Evolutionary conservation across 2,113 vertebrate genomes (phyloP), one percentile per base, ranked within the genome.

Genomic region (Cynocephalus volans): DNA sequence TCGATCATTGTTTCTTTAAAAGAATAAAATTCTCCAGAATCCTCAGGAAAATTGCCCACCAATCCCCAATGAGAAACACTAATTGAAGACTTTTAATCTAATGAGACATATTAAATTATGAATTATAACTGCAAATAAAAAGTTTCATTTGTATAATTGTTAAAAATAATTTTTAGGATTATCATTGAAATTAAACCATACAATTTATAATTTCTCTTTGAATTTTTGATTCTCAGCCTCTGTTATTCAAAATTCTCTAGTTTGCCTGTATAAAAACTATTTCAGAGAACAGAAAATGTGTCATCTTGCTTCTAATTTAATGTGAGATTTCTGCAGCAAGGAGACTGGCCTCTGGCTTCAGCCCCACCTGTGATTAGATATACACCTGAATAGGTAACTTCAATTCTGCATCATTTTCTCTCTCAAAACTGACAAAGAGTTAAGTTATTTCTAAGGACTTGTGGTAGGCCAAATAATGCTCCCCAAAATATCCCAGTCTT

Each of bases 181-280:
- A 70, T 85, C 28, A 26, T 69, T 19, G 45, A 95, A 94, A 45
- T 48, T 45, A 54, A 88, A 83, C 11, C n/a, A 26, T 8, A 31
- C 0, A 11, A 41, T 15, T 83, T 72, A 36, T 58, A 6, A 89
- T 62, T 88, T 81, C 19, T 52, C 76, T 58, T 45, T 54, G 19
- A 88, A 95, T 41, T 77, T 91, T 94, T 87, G 41, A 62, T 87
- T 13, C 21, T 64, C 4, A 3, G 31, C 72, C 36, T 96, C 65
- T 50, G 10, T 70, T 50, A 77, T 48, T 93, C 26, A 79, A n/a
- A 26, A 17, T 24, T 45, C 45, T 93, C 15, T 23, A 60, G 21
- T 82, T 84, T 80, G 18, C 24, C 15, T 58, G 14, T 13, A 45
- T 15, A 54, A 60, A 62, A 60, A 17, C 45, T 86, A 73, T 86